Evolutionary conservation across 2,888 invertebrate species (phyloP), one percentile per base, ranked within the genome.

Genomic region (Hypsopygia costalis): DNA sequence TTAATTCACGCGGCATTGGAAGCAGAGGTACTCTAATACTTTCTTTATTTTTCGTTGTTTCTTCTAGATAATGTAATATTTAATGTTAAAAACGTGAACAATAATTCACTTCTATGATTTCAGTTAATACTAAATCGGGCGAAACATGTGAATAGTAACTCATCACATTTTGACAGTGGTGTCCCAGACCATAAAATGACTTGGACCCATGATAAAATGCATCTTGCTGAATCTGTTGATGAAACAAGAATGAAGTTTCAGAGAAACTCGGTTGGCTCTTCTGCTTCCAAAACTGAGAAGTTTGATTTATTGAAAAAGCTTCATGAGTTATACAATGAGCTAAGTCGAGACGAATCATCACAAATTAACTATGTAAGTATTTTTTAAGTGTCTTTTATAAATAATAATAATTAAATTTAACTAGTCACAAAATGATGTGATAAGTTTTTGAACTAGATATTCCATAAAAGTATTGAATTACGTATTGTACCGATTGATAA

Each of bases 1-100:
- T 87, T 88, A 87, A 86, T 87, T 86, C 87, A 88, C 86, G 86
- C 88, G 83, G 87, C 88, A 88, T 81, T 86, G 81, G 88, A 88
- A 82, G 88, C 88, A 76, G 86, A 88, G 88, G 88, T 83, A 80
- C 70, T 75, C 71, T 57, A 55, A 58, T 73, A 67, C 69, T 74
- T 76, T 76, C 69, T 64, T 66, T 55, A 66, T 54, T 62, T 60
- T 57, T 55, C 60, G 53, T 62, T 53, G 55, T 43, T 57, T 52
- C 56, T 49, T 45, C 55, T 50, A 25, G 44, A 41, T 48, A 46
- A 36, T 41, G 25, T 12, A 34, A 22, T 25, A 16, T 36, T 43
- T 28, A 12, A 11, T 8, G 43, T 49, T 46, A 39, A 47, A 32
- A 43, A 34, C 32, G 37, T 38, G 33, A 38, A 55, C 49, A 6